Evolutionary conservation across 30 jellyfish, hydroid and myxozoan species (phyloP).

Genomic region (Aurelia coerulea): DNA sequence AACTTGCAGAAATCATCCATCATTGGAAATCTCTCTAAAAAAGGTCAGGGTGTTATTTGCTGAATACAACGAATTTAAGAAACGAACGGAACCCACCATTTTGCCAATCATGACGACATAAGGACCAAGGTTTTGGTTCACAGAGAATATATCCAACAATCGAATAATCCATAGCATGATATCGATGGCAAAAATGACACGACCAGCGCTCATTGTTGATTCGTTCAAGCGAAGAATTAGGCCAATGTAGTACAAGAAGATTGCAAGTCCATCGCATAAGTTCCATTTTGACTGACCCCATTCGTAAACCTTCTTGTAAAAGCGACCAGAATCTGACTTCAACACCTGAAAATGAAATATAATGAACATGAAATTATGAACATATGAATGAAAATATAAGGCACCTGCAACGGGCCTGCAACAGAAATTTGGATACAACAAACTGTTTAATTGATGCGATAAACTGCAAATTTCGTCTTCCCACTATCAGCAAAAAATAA

Average conservation of each 20-base stretch:
- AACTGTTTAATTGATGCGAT: no score
- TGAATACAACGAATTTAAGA: neutral
- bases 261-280: slow-evolving; percentile 85
- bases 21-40: no score
- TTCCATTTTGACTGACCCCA: slow-evolving; percentile 92
- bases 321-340: slow-evolving; percentile 72
- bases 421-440: no score
- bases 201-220: slow-evolving; percentile 69
- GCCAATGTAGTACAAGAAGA: slow-evolving; percentile 72
- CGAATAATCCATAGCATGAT: slow-evolving; percentile 92
- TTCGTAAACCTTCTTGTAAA: slow-evolving; percentile 45
- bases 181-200: slow-evolving; percentile 77
- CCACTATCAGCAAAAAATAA: no score
- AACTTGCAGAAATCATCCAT: no score
- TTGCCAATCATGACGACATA: slow-evolving; percentile 94
- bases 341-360: slow-evolving; percentile 47
- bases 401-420: no score
- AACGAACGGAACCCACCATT: slow-evolving; percentile 70
- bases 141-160: slow-evolving; percentile 85
- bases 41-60: neutral
- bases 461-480: no score
- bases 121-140: slow-evolving; percentile 88
- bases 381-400: neutral
- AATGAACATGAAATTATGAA: neutral
- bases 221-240: slow-evolving; percentile 59